Percentiles rank a stretch among this genome's conserved stretches.
Evolutionary conservation across 2,113 vertebrate species (phyloP).

Genomic region (Saguinus midas): DNA sequence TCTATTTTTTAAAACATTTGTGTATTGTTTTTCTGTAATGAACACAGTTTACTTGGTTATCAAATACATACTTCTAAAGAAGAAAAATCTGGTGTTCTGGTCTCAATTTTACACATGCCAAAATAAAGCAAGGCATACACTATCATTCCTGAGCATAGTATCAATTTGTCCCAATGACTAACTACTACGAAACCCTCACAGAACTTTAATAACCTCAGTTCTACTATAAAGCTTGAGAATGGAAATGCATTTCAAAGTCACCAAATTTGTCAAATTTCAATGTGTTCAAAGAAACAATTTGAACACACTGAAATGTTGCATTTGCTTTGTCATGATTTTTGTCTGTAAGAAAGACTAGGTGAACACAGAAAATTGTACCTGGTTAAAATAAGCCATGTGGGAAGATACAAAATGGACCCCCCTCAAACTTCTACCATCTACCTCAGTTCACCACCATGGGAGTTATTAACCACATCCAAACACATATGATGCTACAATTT

Average conservation of each 20-base stretch:
- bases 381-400: neutral
- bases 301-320: neutral
- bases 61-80: neutral
- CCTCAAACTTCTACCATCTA: neutral
- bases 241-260: neutral
- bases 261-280: neutral
- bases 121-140: neutral
- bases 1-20: neutral
- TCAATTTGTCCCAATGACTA: neutral
- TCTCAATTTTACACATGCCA: neutral
- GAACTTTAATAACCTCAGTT: neutral
- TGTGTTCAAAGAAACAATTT: neutral
- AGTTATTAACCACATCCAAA: neutral
- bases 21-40: neutral
- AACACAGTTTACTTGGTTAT: neutral
- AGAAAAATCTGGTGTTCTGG: neutral
- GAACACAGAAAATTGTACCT: neutral
- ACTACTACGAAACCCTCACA: neutral
- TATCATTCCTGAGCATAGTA: neutral
- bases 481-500: neutral
- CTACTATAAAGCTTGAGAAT: neutral
- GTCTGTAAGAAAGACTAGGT: neutral
- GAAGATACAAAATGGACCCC: neutral
- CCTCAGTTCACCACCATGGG: accelerated
- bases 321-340: neutral